phyloP scores from a whole-genome alignment of 2,888 invertebrate species.

The Andrena camellia region DNA sequence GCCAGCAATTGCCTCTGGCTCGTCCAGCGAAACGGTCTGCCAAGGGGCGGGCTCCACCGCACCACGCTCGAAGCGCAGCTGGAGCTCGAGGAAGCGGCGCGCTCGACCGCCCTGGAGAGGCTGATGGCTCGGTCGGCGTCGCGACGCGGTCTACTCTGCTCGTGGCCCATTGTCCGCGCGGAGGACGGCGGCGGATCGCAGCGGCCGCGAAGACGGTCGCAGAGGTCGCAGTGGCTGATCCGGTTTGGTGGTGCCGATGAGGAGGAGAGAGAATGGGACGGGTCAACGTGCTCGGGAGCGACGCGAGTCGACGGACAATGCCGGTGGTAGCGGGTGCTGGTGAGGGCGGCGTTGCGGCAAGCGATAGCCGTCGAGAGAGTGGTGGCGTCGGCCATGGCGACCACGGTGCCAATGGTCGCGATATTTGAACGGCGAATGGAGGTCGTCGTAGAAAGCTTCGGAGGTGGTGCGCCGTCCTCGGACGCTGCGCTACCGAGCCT shows the following conservation, averaged over 20 bases:
- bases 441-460: slow-evolving; percentile 14
- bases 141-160: not conserved
- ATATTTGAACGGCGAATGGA: slow-evolving; percentile 6
- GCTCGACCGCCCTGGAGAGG: not conserved
- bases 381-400: not conserved
- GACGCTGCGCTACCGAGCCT: slow-evolving; percentile 21
- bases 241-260: not conserved
- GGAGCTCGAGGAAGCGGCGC: not conserved
- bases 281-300: slow-evolving; percentile 14
- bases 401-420: not conserved
- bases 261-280: not conserved
- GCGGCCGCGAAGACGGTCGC: slow-evolving; percentile 67
- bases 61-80: slow-evolving; percentile 79
- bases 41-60: slow-evolving; percentile 75
- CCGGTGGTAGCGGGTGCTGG: slow-evolving; percentile 27
- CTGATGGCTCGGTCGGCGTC: not conserved
- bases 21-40: slow-evolving; percentile 19
- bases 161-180: not conserved
- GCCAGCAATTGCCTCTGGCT: slow-evolving; percentile 30
- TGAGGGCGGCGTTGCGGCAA: not conserved
- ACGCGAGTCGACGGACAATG: slow-evolving; percentile 39
- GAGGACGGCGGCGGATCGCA: not conserved
- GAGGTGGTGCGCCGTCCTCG: slow-evolving; percentile 23
- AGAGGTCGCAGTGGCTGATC: slow-evolving; percentile 58
- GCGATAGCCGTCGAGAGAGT: not conserved